Evolutionary conservation across 2,888 invertebrate genomes (phyloP), one percentile per base, ranked within the genome.

Genomic region (Leptopilina syphax): DNA sequence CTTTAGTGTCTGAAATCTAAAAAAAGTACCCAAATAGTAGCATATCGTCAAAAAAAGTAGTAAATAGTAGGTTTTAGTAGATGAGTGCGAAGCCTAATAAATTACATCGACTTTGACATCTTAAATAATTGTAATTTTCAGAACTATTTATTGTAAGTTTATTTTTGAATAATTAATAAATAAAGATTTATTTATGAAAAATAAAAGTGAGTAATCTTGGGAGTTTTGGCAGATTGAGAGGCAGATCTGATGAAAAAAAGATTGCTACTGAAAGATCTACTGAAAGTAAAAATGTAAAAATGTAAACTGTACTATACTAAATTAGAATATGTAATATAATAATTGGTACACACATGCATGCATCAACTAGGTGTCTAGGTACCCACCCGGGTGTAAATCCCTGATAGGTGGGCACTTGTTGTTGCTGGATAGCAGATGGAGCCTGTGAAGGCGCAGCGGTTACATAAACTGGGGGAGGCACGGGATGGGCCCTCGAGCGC

Each of bases 401-500:
- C 89, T 91, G 92, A 87, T 91, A 92, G 90, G 92, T 91, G 90
- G 92, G 91, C 89, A 91, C 90, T 90, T 91, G 91, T 85, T 91
- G 92, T 85, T 91, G 91, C 84, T 91, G 92, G 79, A 91, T 91
- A 83, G 90, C 88, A 83, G 90, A 86, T 57, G 91, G 90, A 82
- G 91, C 88, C 85, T 91, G 91, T 81, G 91, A 86, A 78, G 91
- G 94, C 65, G 93, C 92, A 70, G 94, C 94, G 76, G 95, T 95
- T 66, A 95, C 95, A 90, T 96, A 96, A 68, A 96, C 95, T 67
- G 95, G 94, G 94, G 93, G 85, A 95, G 94, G 92, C 95, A 96
- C 91, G 79, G 91, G 90, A 85, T 91, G 92, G 80, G 90, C 89
- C 79, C 92, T 88, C 66, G 92, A 89, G 83, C 92, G 89, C 13